Base-by-base conservation (phyloP, 1,140 invertebrate genomes). In the Pteromalus puparum region DNA sequence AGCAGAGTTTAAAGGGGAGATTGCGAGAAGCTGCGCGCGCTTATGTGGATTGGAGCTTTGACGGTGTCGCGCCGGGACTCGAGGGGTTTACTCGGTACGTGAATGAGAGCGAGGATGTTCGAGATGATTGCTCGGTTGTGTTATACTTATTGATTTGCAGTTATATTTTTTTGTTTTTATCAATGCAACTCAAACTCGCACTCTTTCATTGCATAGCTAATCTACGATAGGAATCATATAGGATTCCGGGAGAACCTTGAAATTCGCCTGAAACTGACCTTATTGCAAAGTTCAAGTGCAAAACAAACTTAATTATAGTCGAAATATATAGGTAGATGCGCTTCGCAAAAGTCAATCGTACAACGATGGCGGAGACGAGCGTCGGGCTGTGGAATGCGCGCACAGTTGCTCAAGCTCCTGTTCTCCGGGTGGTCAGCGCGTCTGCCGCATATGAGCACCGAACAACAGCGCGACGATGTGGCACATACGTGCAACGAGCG, bases 371-470 rank as follows among this genome's bases (percentile, higher is more conserved):
- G 48, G 34, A 65, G 65, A 73, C 28, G 42, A 77, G 15, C 9
- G 74, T 12, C 30, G 26, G 48, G 10, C 53, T 21, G 53, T 34
- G 76, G 84, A 88, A 87, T 87, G 86, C 68, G 82, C 83, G 67
- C 61, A 9, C 34, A 53, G 68, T 84, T 87, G 84, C 87, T 85
- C 79, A 21, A 18, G 2, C 12, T 81, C 26, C 72, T 92, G 87
- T 53, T 85, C 86, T 87, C 90, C 90, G 89, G 87, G 85, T 90
- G 81, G 67, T n/a, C 88, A 88, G 88, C 90, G 90, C 90, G 90
- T 90, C 90, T 90, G 86, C 88, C 89, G 91, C 90, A 91, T 91
- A 92, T 92, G 91, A 92, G 90, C 88, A 91, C 89, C 86, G 80
- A 88, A 89, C 74, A 88, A 87, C 83, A 83, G 84, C 81, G 73